Base-by-base conservation (phyloP, 2,797 vertebrate genomes). In the Thripadectes ignobilis region DNA sequence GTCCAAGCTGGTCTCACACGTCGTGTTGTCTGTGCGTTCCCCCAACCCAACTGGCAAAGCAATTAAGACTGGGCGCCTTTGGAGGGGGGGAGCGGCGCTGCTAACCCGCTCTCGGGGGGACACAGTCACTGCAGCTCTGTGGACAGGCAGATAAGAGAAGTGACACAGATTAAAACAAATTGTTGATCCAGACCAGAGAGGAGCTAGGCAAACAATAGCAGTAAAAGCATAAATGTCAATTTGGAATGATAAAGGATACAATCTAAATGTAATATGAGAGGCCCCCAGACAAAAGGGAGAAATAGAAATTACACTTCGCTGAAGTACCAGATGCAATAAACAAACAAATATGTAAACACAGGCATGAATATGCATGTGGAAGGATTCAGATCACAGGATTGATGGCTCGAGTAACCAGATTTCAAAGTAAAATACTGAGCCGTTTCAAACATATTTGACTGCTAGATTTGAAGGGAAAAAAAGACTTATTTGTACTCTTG, bases 221-320 rank as follows among this genome's bases (percentile, higher is more conserved):
- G 98, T 98, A 97, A 98, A 98, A 98, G 98, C 98, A 98, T 98
- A 98, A 98, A 98, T 97, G 98, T 98, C 98, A 98, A 98, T 98
- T 98, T 98, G 97, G 97, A 98, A 98, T 98, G 98, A 98, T 98
- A 98, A 98, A 98, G 97, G 98, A 98, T 98, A 98, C 98, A 98
- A 98, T 98, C 98, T 98, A 98, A 98, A 98, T 98, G 98, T 98
- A 98, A 98, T 98, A 97, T 95, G 98, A 98, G 98, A 98, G 97
- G 98, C 98, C 98, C 98, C 98, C 97, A 98, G 98, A 98, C 98
- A 98, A 98, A 98, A 97, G 97, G 97, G 97, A 98, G 98, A 98
- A 98, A 98, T 88, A 98, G 98, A 98, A 98, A 98, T 98, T 97
- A 97, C 98, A 95, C 96, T 96, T 98, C 97, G 98, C 97, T 91